Conservation (phyloP, 2,113 vertebrate species). For the Tretioscincus oriximinensis region DNA sequence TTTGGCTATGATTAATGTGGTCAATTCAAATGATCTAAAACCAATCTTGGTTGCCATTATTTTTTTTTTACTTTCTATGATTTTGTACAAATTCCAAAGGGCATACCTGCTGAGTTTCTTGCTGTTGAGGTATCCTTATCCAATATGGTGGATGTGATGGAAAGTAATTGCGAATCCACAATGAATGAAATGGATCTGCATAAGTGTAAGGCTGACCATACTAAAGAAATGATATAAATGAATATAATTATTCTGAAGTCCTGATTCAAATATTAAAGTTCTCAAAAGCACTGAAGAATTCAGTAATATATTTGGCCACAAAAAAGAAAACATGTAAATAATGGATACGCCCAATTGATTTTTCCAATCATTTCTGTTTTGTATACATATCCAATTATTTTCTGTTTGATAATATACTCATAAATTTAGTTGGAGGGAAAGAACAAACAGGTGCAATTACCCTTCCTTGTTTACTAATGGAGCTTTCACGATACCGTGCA, state of each 20-base stretch:
- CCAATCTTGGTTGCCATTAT: no score
- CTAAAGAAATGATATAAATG: constrained; percentile 12
- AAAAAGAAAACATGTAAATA: background rate
- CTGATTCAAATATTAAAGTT: background rate
- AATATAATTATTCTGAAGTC: background rate
- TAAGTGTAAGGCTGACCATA: constrained; percentile 48
- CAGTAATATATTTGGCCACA: no score
- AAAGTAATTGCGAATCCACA: constrained; percentile 55
- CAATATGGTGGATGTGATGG: constrained; percentile 52
- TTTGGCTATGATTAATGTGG: no score
- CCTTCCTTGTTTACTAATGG: background rate
- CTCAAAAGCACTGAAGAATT: background rate
- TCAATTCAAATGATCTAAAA: no score
- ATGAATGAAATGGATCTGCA: constrained; percentile 52
- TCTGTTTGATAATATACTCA: background rate
- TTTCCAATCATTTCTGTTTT: background rate
- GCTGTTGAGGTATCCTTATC: constrained; percentile 38
- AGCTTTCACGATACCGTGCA: background rate
- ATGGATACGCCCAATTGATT: background rate
- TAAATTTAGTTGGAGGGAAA: background rate
- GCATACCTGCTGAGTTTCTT: constrained; percentile 61
- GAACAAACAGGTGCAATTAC: background rate
- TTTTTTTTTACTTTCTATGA: background rate
- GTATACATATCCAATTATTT: background rate
- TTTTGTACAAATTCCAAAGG: background rate